Evolutionary conservation across 2,888 invertebrate species (phyloP).

Genomic region (Cryptocephalus moraei): DNA sequence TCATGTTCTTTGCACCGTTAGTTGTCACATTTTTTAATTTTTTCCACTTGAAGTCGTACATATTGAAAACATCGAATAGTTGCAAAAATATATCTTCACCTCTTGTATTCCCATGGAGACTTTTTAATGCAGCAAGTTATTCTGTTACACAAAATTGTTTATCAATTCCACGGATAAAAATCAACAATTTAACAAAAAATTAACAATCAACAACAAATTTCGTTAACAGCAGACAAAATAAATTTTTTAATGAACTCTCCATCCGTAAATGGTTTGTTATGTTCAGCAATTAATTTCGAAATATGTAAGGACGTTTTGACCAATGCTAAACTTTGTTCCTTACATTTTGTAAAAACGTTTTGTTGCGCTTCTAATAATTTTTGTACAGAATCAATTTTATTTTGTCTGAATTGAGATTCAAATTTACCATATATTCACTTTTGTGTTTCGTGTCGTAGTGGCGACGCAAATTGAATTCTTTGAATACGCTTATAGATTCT

Average conservation of each 20-base stretch:
- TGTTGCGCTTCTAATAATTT: conserved; percentile 1
- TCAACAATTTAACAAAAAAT: too few relatives aligned
- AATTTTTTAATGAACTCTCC: conserved; percentile 12
- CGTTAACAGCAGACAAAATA: too few relatives aligned
- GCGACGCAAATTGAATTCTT: conserved; percentile 2
- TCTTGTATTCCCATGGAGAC: too few relatives aligned
- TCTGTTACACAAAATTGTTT: too few relatives aligned
- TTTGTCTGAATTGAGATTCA: conserved; percentile 8
- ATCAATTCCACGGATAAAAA: too few relatives aligned
- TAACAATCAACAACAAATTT: too few relatives aligned
- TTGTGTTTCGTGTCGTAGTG: conserved; percentile 5
- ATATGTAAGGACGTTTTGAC: conserved; percentile 3
- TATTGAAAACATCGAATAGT: too few relatives aligned
- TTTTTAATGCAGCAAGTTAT: too few relatives aligned
- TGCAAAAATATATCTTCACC: too few relatives aligned
- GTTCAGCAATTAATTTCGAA: conserved; percentile 7
- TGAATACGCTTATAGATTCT: not conserved
- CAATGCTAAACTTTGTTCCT: conserved; percentile 3
- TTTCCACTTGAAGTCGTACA: too few relatives aligned
- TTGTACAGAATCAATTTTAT: conserved; percentile 6
- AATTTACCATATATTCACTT: conserved; percentile 6
- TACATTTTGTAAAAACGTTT: conserved; percentile 9
- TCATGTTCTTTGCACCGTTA: too few relatives aligned
- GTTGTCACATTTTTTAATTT: too few relatives aligned
- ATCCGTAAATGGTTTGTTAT: conserved; percentile 10